Conservation (phyloP, 2,888 invertebrate species). For the Ceriagrion tenellum region DNA sequence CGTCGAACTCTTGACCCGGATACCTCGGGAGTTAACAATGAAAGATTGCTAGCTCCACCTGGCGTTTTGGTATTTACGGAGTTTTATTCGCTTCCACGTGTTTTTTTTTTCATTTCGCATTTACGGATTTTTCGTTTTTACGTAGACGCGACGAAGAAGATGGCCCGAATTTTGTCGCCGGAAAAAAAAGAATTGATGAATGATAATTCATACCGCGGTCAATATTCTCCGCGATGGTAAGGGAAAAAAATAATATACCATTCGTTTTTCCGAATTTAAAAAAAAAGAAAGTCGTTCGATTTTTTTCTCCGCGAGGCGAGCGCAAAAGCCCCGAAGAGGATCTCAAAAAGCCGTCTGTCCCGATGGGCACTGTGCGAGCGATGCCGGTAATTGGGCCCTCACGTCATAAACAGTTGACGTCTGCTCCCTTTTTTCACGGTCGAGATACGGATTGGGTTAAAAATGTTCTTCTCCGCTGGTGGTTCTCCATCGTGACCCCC, state of each 20-base stretch:
- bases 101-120: not conserved
- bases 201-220: not conserved
- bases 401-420: constrained; percentile 32
- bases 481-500: not conserved
- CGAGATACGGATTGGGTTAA: not conserved
- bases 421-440: not conserved
- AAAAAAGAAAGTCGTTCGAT: not conserved
- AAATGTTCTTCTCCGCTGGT: not conserved
- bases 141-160: not conserved
- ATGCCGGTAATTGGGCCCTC: not conserved
- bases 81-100: not conserved
- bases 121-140: too few relatives aligned
- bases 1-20: constrained; percentile 32
- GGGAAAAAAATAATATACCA: not conserved
- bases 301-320: not conserved
- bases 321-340: not conserved
- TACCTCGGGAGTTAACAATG: not conserved
- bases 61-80: not conserved
- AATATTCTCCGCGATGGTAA: too few relatives aligned
- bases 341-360: not conserved
- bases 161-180: not conserved
- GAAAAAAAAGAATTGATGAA: not conserved
- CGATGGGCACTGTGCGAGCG: not conserved
- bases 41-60: not conserved
- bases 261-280: not conserved